Evolutionary conservation across 2,888 invertebrate genomes (phyloP), one percentile per base, ranked within the genome.

Genomic region (Mycogona germanica): DNA sequence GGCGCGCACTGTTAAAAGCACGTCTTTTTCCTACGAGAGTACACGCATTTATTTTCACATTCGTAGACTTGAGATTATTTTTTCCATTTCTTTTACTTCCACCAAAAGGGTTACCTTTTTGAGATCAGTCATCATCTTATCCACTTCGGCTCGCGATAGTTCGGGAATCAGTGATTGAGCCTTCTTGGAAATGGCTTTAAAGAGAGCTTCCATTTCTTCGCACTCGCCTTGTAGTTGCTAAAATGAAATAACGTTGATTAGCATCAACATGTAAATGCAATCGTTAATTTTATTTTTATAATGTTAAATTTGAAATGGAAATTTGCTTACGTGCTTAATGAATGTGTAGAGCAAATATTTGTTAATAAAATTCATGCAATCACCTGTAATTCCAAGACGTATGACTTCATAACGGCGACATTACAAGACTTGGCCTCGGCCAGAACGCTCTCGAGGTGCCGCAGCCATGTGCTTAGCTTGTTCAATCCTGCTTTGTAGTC

Each of bases 81-180:
- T 35, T 12, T 35, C 12, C 35, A 35, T 12, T 35, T 35, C 35
- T 14, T 47, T n/a, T 28, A 37, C 2, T 7, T 48, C 17, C 32
- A 28, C 12, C 17, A 50, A 29, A 55, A n/a, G n/a, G n/a, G n/a
- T 32, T 42, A 60, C 61, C 55, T 55, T 82, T 65, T 91, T 91
- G 42, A 95, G 72, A 2, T 82, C 82, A 40, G 79, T 78, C 85
- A 95, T 87, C 79, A 91, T 88, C 57, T 79, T 78, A 63, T 89
- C 91, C 1, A 95, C 91, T 64, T 91, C 88, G 48, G 92, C 89
- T 29, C 91, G 79, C 0, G 87, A 83, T 51, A 92, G 74, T 67
- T 93, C 89, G 57, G 87, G 89, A 51, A 95, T 87, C 2, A 95
- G 75, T 9, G 79, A 80, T 71, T 95, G 93, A 73, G 93, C 92